phyloP scores from a whole-genome alignment of 2,888 invertebrate species.

The Phlogophora meticulosa region DNA sequence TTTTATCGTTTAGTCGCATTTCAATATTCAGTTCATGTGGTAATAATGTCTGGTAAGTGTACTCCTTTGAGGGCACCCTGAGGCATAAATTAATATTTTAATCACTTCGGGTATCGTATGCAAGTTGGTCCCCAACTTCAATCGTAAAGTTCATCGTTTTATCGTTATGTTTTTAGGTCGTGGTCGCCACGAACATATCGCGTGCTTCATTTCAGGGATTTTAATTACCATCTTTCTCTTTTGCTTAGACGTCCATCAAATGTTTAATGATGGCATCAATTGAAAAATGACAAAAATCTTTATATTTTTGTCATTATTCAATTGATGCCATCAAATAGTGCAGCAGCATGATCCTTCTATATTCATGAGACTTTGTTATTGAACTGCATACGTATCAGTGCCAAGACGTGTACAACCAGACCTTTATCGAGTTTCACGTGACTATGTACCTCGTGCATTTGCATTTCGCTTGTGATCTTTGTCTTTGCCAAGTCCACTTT shows the following conservation, averaged over 20 bases:
- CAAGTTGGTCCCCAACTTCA: constrained; percentile 56
- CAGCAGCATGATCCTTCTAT: constrained; percentile 39
- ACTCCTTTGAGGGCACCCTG: constrained; percentile 10
- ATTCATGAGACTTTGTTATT: constrained; percentile 63
- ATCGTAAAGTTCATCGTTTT: constrained; percentile 75
- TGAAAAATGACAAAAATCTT: no score
- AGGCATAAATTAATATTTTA: constrained; percentile 43
- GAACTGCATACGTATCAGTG: constrained; percentile 66
- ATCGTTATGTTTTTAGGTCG: constrained; percentile 79
- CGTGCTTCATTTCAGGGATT: constrained; percentile 71
- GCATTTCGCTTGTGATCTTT: constrained; percentile 75
- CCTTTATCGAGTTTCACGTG: constrained; percentile 73
- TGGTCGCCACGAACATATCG: constrained; percentile 71
- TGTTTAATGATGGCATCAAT: constrained; percentile 62
- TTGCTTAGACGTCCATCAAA: constrained; percentile 60
- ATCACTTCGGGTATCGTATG: constrained; percentile 55
- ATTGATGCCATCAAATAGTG: constrained; percentile 40
- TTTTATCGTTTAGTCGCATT: neutral
- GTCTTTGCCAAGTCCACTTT: constrained; percentile 81
- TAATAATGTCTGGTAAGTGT: neutral
- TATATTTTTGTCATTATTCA: constrained; percentile 51
- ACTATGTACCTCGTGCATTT: constrained; percentile 67
- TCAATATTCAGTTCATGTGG: neutral
- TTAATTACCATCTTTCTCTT: constrained; percentile 67
- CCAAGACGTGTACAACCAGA: constrained; percentile 71